Conservation (phyloP, 2,797 vertebrate genomes). For the Prunella strophiata region DNA sequence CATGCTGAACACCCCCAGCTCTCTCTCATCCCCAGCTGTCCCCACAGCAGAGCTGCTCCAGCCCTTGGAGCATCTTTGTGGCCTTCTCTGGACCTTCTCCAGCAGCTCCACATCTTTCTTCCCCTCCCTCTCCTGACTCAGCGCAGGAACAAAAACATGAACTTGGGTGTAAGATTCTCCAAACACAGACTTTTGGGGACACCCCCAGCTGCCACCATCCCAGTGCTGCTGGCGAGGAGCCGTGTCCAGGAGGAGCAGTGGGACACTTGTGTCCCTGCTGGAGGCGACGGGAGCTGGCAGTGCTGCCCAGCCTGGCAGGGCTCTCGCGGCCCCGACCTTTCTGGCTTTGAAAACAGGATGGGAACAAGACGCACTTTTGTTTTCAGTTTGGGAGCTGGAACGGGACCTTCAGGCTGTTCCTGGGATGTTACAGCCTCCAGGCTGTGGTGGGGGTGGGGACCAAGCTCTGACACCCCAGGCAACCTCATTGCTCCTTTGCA, state of each 20-base stretch:
- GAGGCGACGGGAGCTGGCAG: not conserved
- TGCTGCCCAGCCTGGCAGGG: not conserved
- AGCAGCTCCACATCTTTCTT: not conserved
- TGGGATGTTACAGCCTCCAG: not conserved
- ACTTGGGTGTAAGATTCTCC: not conserved
- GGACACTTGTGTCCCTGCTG: rapidly evolving
- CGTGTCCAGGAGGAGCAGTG: rapidly evolving
- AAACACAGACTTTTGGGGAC: not conserved
- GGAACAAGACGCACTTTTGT: conserved; percentile 28
- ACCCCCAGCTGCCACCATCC: rapidly evolving
- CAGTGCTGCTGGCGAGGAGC: rapidly evolving
- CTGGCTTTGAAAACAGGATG: conserved; percentile 32
- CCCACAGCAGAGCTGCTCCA: not conserved
- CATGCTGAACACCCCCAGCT: not conserved
- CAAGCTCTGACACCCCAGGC: rapidly evolving
- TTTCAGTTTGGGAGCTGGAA: conserved; percentile 6
- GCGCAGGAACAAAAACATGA: not conserved
- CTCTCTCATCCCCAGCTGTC: not conserved
- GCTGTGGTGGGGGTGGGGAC: not conserved
- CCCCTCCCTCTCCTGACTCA: not conserved
- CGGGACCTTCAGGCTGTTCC: conserved; percentile 45
- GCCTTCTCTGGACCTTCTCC: not conserved
- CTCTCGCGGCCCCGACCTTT: not conserved
- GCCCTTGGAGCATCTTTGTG: not conserved
- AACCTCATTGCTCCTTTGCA: not conserved